These are phyloP conservation scores for Columba guinea DNA, from an alignment of 2,797 vertebrate genomes.

Conservation along the genomic window DNA sequence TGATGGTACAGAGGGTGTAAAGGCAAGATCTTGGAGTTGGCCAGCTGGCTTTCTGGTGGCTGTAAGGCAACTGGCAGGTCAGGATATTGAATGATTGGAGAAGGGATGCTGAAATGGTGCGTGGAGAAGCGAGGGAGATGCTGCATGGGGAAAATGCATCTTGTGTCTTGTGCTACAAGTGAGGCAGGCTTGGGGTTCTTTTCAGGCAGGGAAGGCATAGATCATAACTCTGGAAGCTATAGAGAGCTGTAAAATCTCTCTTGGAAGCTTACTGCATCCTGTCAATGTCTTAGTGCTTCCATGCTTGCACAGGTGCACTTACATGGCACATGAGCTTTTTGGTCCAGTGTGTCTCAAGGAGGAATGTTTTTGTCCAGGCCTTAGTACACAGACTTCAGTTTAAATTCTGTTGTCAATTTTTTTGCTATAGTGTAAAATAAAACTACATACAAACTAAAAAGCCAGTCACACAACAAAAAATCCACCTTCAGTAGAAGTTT, in stretches of 20 bases:
- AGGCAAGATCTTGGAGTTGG: background rate
- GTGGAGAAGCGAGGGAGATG: background rate
- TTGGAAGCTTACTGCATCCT: background rate
- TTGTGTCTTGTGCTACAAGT: background rate
- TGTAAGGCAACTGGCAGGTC: background rate
- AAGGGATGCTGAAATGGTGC: background rate
- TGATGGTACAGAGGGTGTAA: fast-evolving
- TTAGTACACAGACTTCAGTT: background rate
- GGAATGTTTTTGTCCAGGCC: background rate
- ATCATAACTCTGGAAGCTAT: background rate
- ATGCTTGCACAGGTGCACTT: background rate
- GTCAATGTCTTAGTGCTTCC: background rate
- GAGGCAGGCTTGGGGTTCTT: background rate
- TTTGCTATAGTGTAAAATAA: background rate
- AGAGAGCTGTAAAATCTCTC: background rate
- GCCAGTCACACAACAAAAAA: background rate
- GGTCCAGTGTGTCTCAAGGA: background rate
- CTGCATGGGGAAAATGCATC: background rate
- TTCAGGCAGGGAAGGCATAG: background rate
- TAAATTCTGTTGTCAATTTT: background rate
- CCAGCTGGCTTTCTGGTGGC: background rate
- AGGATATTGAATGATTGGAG: background rate
- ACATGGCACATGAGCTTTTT: background rate
- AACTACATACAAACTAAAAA: background rate
- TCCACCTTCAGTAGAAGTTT: background rate